Evolutionary conservation across 2,888 invertebrate genomes (phyloP), one percentile per base, ranked within the genome.

Genomic region (Formica aserva): DNA sequence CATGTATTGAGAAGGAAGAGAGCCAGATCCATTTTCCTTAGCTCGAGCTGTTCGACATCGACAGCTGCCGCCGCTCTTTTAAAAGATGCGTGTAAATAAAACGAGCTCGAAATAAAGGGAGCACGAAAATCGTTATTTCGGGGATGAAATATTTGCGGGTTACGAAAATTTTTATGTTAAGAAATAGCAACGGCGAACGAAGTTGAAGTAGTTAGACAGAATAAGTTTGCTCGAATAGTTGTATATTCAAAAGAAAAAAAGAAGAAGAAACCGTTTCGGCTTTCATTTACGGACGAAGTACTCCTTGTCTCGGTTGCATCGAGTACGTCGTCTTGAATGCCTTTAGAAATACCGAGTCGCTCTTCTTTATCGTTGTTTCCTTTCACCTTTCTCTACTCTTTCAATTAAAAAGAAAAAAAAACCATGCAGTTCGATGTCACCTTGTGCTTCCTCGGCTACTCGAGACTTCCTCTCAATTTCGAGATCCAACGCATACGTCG

Each of bases 301-400:
- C 77, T 85, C 65, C 81, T 87, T 66, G 66, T 71, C 72, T 66
- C 65, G 85, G 55, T 76, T 74, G 87, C 81, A 86, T 91, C 88
- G 90, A 92, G 89, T 85, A 80, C 82, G 85, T 85, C 78, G 87
- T 89, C 85, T 48, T 48, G 89, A 92, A 92, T 91, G 85, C 86
- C 92, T 92, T 92, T 90, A 91, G 91, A 93, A 92, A 92, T 78
- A 85, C 88, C 87, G 52, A 67, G 88, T 87, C 84, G 85, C 88
- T 89, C 84, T 85, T 84, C 86, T 91, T 92, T 90, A 91, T 87
- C n/a, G 22, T 35, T 29, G 18, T 91, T 87, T 87, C 89, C 89
- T 90, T 92, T 89, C 32, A 55, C 85, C 87, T 87, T 87, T 66
- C 86, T 85, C 86, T 29, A 26, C 13, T 87, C 84, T 86, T 86